phyloP scores from a whole-genome alignment of 2,888 invertebrate species.

The Sinelater perroti region DNA sequence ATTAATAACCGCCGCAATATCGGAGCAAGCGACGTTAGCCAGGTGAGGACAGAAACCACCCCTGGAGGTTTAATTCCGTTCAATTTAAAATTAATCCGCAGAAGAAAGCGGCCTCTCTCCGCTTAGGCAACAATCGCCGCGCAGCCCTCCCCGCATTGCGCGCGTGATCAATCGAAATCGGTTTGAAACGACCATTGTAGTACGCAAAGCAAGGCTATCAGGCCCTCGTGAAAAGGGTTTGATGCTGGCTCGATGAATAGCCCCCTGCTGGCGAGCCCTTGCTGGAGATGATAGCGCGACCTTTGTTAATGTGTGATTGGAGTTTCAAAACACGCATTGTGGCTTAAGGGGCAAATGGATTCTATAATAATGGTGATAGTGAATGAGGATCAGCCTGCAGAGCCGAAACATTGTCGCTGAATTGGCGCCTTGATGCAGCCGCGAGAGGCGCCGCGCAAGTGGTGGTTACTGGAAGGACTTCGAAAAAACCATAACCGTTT shows the following conservation, averaged over 20 bases:
- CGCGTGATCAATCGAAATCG: constrained; percentile 15
- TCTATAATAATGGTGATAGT: constrained; percentile 21
- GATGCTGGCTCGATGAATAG: constrained; percentile 29
- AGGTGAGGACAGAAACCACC: no score
- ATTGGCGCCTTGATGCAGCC: no score
- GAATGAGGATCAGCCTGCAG: constrained; percentile 13
- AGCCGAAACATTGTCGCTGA: constrained; percentile 23
- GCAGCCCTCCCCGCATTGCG: no score
- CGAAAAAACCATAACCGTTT: no score
- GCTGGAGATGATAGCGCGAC: constrained; percentile 25
- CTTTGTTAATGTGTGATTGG: constrained; percentile 34
- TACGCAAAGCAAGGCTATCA: constrained; percentile 18
- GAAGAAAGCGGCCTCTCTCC: neutral
- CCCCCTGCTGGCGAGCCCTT: constrained; percentile 24
- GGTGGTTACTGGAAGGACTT: no score
- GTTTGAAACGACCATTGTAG: constrained; percentile 17
- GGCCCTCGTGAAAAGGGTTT: constrained; percentile 29
- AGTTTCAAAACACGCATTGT: constrained; percentile 34
- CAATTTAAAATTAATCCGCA: neutral
- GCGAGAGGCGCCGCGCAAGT: no score
- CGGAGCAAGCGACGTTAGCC: neutral
- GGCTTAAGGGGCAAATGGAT: constrained; percentile 29
- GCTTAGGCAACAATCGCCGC: no score
- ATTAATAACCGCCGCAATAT: constrained; percentile 1
- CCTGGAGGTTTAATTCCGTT: neutral